Conservation (phyloP, 2,113 vertebrate species). For the Stegastes partitus region DNA sequence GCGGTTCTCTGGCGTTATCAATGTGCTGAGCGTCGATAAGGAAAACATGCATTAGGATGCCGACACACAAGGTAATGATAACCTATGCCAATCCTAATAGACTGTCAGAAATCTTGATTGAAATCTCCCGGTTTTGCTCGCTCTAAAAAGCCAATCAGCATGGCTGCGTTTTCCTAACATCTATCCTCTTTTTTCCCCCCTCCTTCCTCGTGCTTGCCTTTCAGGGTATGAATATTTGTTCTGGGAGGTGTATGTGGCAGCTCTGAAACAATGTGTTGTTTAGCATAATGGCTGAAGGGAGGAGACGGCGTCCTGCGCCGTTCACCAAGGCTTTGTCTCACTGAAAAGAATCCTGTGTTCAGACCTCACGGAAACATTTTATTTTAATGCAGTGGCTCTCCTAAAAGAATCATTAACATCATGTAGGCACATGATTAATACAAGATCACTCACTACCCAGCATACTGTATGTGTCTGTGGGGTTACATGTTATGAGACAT, state of each 20-base stretch:
- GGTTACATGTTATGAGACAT: background rate
- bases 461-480: background rate
- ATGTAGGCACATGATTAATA: background rate
- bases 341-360: background rate
- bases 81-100: conserved; percentile 84
- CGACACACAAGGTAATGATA: conserved; percentile 82
- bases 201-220: conserved; percentile 22
- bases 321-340: background rate
- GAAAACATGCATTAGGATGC: conserved; percentile 82
- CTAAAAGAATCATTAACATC: background rate
- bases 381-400: background rate
- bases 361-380: background rate
- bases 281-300: background rate
- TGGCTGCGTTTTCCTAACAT: conserved; percentile 37
- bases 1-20: conserved; percentile 70
- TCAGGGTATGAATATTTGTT: conserved; percentile 47
- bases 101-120: conserved; percentile 85
- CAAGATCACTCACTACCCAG: background rate
- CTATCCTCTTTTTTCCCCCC: background rate
- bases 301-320: conserved; percentile 1
- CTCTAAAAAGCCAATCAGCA: conserved; percentile 78
- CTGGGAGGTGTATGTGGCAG: conserved; percentile 14
- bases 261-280: conserved; percentile 24
- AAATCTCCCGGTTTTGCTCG: conserved; percentile 79
- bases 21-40: conserved; percentile 81